Evolutionary conservation across 2,888 invertebrate species (phyloP).

Genomic region (Teleiodes luculella): DNA sequence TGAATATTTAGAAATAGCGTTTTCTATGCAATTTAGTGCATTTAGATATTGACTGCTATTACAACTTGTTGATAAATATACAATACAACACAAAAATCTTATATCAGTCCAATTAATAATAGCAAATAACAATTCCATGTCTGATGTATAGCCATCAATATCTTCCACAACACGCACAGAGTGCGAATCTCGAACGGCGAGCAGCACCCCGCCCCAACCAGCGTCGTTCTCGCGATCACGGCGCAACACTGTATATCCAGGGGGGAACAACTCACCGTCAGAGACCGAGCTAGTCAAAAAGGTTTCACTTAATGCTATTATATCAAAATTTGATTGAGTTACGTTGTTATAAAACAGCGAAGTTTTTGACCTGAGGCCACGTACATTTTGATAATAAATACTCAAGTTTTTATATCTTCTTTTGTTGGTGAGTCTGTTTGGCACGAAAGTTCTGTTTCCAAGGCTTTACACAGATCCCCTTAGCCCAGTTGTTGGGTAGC

Average conservation of each 20-base stretch:
- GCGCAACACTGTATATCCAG: slow-evolving; percentile 7
- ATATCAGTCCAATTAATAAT: background rate
- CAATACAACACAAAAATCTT: background rate
- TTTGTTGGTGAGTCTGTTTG: background rate
- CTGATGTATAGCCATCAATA: background rate
- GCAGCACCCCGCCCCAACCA: too few relatives aligned
- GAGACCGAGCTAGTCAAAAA: slow-evolving; percentile 16
- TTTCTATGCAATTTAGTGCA: background rate
- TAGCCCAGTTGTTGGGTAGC: slow-evolving; percentile 10
- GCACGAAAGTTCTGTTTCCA: slow-evolving; percentile 17
- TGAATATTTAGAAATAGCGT: background rate
- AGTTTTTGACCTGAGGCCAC: slow-evolving; percentile 15
- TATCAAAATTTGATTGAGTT: background rate
- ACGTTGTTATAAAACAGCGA: slow-evolving; percentile 9
- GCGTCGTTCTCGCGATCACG: slow-evolving; percentile 9
- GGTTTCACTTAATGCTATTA: slow-evolving; percentile 17
- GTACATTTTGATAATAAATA: too few relatives aligned
- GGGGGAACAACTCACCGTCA: too few relatives aligned
- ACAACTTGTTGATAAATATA: background rate
- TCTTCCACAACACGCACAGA: background rate
- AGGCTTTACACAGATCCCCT: slow-evolving; percentile 14
- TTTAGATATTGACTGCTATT: background rate
- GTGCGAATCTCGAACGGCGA: slow-evolving; percentile 3
- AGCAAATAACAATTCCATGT: slow-evolving; percentile 1
- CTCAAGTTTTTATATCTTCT: background rate